These are phyloP conservation scores for Idaea dimidiata DNA, from an alignment of 2,888 invertebrate genomes.

Conservation along the genomic window DNA sequence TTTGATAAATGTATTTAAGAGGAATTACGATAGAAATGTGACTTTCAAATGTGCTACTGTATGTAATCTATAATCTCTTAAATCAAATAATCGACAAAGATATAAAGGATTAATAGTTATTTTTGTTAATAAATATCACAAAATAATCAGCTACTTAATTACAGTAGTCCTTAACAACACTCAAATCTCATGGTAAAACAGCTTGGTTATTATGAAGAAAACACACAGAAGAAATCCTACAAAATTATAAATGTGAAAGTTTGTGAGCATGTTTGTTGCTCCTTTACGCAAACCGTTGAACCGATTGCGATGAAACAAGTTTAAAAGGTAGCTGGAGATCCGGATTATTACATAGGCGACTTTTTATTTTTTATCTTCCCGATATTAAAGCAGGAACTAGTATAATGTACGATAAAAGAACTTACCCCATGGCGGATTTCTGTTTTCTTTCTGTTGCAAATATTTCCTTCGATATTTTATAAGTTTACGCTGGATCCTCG, in stretches of 20 bases:
- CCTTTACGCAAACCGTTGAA: too few relatives aligned
- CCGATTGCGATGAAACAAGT: too few relatives aligned
- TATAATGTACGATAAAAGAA: not conserved
- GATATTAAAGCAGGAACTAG: not conserved
- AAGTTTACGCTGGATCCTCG: conserved; percentile 89
- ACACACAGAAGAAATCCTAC: too few relatives aligned
- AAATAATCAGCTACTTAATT: not conserved
- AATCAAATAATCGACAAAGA: not conserved
- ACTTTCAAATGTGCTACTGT: not conserved
- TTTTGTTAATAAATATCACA: not conserved
- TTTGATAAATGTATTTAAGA: not conserved
- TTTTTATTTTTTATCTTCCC: too few relatives aligned
- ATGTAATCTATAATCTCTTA: not conserved
- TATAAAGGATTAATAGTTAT: conserved; percentile 3
- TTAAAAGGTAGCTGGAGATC: too few relatives aligned
- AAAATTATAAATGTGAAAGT: too few relatives aligned
- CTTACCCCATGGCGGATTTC: conserved; percentile 92
- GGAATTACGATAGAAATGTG: not conserved
- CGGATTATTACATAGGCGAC: too few relatives aligned
- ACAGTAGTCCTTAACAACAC: not conserved
- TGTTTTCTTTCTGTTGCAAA: conserved; percentile 85
- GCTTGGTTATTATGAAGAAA: too few relatives aligned
- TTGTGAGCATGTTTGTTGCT: too few relatives aligned
- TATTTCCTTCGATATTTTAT: conserved; percentile 93
- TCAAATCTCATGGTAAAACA: not conserved